These are phyloP conservation scores for Oxyteleia sp. DNA, from an alignment of 2,888 invertebrate genomes.

Conservation along the genomic window DNA sequence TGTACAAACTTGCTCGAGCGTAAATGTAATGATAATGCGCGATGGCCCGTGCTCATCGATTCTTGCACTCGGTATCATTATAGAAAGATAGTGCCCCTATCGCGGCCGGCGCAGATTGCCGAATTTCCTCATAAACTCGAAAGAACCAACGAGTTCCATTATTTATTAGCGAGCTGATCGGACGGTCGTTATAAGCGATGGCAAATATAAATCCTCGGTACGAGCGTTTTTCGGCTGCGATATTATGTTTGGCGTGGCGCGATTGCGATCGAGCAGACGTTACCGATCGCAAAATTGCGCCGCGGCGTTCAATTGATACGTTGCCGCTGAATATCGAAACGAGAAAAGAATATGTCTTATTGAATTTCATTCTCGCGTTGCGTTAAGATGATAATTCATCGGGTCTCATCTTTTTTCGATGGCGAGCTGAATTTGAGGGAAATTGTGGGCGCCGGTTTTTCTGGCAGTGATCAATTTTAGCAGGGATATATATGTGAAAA, in stretches of 20 bases:
- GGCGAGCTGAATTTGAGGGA: too few relatives aligned
- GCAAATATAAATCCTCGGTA: constrained; percentile 61
- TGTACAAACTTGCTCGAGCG: constrained; percentile 84
- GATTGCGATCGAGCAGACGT: constrained; percentile 34
- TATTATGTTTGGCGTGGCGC: constrained; percentile 35
- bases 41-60: constrained; percentile 82
- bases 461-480: too few relatives aligned
- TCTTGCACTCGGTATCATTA: constrained; percentile 83
- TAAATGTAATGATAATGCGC: constrained; percentile 86
- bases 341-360: constrained; percentile 5
- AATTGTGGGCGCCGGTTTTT: too few relatives aligned
- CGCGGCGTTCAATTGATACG: constrained; percentile 17
- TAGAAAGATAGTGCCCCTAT: constrained; percentile 81
- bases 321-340: constrained; percentile 9
- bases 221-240: constrained; percentile 2
- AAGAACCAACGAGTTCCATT: constrained; percentile 74
- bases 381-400: too few relatives aligned
- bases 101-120: constrained; percentile 77
- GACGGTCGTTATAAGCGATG: constrained; percentile 64
- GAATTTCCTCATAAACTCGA: constrained; percentile 76
- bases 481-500: too few relatives aligned
- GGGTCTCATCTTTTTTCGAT: too few relatives aligned
- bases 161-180: constrained; percentile 75
- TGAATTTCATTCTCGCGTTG: constrained; percentile 6
- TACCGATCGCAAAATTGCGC: constrained; percentile 16